Percentiles rank a stretch among this genome's conserved stretches.
phyloP scores from a whole-genome alignment of 2,797 vertebrate genomes.

The Pantherophis alleghaniensis region DNA sequence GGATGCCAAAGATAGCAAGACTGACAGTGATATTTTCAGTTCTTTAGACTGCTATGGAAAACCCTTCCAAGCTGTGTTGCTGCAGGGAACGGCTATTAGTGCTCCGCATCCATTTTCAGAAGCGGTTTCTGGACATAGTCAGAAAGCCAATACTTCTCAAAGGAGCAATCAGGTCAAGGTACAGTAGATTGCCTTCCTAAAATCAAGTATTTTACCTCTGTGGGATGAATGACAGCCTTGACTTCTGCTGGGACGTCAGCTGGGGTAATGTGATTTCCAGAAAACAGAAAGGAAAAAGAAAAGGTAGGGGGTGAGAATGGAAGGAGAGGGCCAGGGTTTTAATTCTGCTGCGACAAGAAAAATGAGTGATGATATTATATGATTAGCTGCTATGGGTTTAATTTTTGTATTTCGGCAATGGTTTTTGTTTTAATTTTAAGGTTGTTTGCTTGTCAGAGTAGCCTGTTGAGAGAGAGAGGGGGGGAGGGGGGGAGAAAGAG shows the following conservation, averaged over 20 bases:
- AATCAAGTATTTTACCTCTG: background rate
- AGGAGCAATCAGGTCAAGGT: background rate
- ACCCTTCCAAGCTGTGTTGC: background rate
- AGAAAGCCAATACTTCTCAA: background rate
- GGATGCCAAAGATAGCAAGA: no score
- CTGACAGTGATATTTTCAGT: no score
- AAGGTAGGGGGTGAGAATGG: background rate
- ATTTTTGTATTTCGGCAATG: background rate
- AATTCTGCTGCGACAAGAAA: background rate
- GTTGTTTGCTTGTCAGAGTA: background rate
- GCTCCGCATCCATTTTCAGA: no score
- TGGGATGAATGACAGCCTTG: background rate
- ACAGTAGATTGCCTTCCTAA: background rate
- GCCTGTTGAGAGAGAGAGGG: background rate
- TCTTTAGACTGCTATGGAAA: no score
- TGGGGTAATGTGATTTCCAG: no score
- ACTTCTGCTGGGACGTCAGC: background rate
- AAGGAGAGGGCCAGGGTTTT: background rate
- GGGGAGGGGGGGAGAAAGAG: no score
- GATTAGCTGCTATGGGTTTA: background rate
- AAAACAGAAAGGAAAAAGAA: background rate
- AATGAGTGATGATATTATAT: background rate
- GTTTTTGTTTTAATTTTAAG: background rate
- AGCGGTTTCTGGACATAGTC: background rate
- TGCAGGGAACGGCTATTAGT: background rate